Base-by-base conservation (phyloP, 2,113 vertebrate genomes). In the Pogona vitticeps region DNA sequence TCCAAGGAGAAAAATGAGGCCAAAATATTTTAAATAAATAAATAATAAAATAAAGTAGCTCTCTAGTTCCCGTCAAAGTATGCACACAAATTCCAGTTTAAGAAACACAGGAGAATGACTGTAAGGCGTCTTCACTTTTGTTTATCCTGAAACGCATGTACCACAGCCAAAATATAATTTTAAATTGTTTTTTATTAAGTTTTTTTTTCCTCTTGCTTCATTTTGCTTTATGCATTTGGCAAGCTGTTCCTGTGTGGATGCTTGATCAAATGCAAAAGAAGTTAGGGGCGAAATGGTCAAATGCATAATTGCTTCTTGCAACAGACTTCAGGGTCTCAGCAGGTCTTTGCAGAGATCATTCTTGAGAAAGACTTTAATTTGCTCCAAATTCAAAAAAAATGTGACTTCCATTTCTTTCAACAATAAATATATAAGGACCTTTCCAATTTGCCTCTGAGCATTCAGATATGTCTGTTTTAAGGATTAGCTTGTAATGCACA, bases 161-260 rank as follows among this genome's bases (percentile, higher is more conserved):
- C 28, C 72, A 77, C 2, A 87, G 71, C 63, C 72, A 82, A 76
- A 76, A 68, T 52, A 23, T 65, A 71, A 65, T 84, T 87, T 26
- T 31, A 33, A 83, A 61, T 58, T 52, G 36, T 38, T 81, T 65
- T 73, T 78, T 38, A 82, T 67, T 56, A 56, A 71, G 28, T 70
- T 70, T 63, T 80, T 42, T 88, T 61, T 8, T 65, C 21, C 31
- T 26, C 63, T n/a, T 42, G 26, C 21, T 10, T 20, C 42, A 31
- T 40, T 31, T 85, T 46, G 4, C 71, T 46, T 61, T 71, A 56
- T 85, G 46, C 63, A 14, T 61, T 83, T n/a, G n/a, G 3, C 38
- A 61, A 71, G 46, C 6, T 23, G 40, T 83, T 70, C 31, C 21
- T 59, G 21, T 52, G 18, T 68, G 9, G 52, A 42, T 56, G 36